These are phyloP conservation scores for Eupithecia vulgata DNA, from an alignment of 2,888 invertebrate genomes.

Conservation along the genomic window DNA sequence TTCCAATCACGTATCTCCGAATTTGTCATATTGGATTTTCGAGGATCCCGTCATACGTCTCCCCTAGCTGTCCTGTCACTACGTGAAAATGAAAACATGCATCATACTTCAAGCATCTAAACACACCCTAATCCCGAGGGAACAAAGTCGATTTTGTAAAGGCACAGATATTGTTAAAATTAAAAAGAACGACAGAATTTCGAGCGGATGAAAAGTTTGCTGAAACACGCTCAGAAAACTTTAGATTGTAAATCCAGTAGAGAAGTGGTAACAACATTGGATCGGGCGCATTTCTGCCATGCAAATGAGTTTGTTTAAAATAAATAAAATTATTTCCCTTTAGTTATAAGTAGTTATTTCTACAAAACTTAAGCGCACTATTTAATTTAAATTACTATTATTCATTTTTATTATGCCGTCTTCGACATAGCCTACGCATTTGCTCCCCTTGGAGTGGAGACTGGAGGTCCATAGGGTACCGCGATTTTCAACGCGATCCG, in stretches of 20 bases:
- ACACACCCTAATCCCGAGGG: conserved; percentile 54
- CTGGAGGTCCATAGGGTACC: too few relatives aligned
- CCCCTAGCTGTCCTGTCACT: conserved; percentile 79
- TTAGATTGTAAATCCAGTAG: conserved; percentile 25
- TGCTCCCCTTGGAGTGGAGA: too few relatives aligned
- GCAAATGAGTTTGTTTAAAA: conserved; percentile 17
- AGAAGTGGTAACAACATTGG: conserved; percentile 19
- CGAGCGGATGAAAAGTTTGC: conserved; percentile 53
- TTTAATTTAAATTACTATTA: not conserved
- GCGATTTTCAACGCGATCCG: too few relatives aligned
- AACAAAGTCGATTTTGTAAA: conserved; percentile 36
- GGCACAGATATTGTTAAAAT: conserved; percentile 24
- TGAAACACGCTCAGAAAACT: conserved; percentile 41
- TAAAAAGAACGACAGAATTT: conserved; percentile 60
- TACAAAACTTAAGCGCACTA: not conserved
- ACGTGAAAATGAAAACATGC: conserved; percentile 80
- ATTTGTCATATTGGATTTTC: conserved; percentile 84
- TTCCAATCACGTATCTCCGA: conserved; percentile 83
- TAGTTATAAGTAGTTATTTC: not conserved
- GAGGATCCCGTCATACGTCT: conserved; percentile 71
- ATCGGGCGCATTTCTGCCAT: conserved; percentile 23
- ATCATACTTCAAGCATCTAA: conserved; percentile 60
- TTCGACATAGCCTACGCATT: too few relatives aligned
- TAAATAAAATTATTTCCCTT: not conserved
- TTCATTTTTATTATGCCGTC: too few relatives aligned